phyloP scores from a whole-genome alignment of 2,113 vertebrate species.

The Laticauda colubrina region DNA sequence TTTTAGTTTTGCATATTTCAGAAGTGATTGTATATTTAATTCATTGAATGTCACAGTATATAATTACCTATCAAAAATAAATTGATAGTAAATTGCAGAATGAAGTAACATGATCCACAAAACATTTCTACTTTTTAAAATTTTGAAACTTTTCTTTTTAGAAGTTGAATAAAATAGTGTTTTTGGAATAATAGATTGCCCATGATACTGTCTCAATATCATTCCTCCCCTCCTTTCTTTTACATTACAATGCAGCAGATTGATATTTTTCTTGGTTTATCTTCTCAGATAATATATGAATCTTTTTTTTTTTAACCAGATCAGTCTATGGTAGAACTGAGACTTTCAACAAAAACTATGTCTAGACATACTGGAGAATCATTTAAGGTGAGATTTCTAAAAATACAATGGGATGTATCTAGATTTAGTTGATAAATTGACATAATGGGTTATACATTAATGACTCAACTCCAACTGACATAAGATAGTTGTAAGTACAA shows the following conservation, averaged over 20 bases:
- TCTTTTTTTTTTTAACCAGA: constrained; percentile 50
- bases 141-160: neutral
- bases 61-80: neutral
- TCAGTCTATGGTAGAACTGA: constrained; percentile 69
- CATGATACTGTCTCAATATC: neutral
- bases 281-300: constrained; percentile 1
- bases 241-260: neutral
- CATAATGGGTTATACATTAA: neutral
- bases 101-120: neutral
- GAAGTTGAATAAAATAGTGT: neutral
- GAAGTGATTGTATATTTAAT: neutral
- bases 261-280: neutral
- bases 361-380: constrained; percentile 72
- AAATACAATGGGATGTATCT: neutral
- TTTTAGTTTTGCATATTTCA: neutral
- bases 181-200: neutral
- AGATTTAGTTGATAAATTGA: neutral
- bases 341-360: constrained; percentile 64
- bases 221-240: neutral
- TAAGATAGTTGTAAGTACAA: neutral
- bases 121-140: neutral
- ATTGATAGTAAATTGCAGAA: neutral
- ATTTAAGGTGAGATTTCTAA: constrained; percentile 79
- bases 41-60: neutral
- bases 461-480: neutral